Base-by-base conservation (phyloP, 2,113 vertebrate species). In the Crotophaga sulcirostris region DNA sequence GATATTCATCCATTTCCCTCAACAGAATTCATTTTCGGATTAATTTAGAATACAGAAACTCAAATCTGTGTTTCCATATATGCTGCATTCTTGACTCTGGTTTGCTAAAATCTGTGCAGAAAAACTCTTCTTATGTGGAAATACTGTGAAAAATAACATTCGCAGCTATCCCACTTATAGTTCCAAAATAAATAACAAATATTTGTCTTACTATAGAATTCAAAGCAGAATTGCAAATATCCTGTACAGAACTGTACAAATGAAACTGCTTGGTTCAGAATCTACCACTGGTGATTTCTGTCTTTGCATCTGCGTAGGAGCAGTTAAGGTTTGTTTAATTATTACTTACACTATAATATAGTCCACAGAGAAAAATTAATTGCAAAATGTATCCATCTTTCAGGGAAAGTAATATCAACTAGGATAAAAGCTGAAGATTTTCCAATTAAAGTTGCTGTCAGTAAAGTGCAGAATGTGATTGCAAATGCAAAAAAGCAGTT, bases 361-460 rank as follows among this genome's bases (percentile, higher is more conserved):
- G 72, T 90, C 93, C 59, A 81, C 38, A 67, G 93, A 92, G 91
- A 96, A 96, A 96, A 95, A 97, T 88, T 96, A 96, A 93, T 97
- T 95, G 72, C 78, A 93, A 93, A 95, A 95, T 93, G 59, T 93
- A 96, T 94, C 93, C 90, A 88, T 96, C 93, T 90, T 91, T 67
- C 34, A 83, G 67, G 63, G 26, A 69, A 96, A 94, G 63, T 90
- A 96, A 94, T 95, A 96, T 83, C 75, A 77, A 52, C 42, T 38
- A 77, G 90, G 63, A 93, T 90, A 94, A 94, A 91, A 92, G 75
- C 51, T 84, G 91, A 97, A 89, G 85, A 38, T 93, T 96, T 96
- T 97, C 85, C 92, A 96, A 96, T 96, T 96, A 96, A 96, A 95
- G 11, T 55, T 86, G 87, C 93, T 96, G 90, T 96, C 96, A 96